Conservation (phyloP, 2,888 invertebrate species). For the Barypeithes pellucidus region DNA sequence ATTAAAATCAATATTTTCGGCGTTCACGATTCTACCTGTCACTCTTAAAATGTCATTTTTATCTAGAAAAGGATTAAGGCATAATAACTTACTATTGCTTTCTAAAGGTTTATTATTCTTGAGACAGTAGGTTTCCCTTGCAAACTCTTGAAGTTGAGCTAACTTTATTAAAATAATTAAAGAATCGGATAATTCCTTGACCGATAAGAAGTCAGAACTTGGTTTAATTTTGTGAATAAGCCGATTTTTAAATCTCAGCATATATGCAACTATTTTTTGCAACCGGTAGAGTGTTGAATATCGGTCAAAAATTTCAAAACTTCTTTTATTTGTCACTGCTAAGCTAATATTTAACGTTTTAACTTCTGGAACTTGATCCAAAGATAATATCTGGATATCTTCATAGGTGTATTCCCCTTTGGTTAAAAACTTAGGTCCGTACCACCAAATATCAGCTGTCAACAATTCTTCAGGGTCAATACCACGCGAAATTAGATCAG, state of each 20-base stretch:
- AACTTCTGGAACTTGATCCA: neutral
- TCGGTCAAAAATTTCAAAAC: neutral
- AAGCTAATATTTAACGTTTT: too few species aligned
- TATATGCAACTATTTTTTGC: constrained; percentile 5
- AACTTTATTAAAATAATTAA: constrained; percentile 1
- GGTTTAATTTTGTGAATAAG: neutral
- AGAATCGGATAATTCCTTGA: neutral
- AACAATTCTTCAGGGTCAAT: constrained; percentile 25
- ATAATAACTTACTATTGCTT: neutral
- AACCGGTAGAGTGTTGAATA: neutral
- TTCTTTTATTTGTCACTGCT: neutral
- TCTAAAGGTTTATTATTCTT: neutral
- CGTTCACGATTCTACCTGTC: neutral
- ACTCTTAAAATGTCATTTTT: neutral
- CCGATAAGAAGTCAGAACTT: neutral
- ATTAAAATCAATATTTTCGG: neutral
- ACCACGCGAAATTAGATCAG: constrained; percentile 52
- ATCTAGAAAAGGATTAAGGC: neutral
- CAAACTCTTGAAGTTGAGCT: neutral
- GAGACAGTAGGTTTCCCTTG: neutral
- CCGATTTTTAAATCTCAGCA: neutral
- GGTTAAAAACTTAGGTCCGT: constrained; percentile 27
- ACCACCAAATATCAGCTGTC: constrained; percentile 32
- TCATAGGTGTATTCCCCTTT: neutral
- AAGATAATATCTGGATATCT: too few species aligned